Base-by-base conservation (phyloP, 2,888 invertebrate species). In the Drosophila kokeensis region DNA sequence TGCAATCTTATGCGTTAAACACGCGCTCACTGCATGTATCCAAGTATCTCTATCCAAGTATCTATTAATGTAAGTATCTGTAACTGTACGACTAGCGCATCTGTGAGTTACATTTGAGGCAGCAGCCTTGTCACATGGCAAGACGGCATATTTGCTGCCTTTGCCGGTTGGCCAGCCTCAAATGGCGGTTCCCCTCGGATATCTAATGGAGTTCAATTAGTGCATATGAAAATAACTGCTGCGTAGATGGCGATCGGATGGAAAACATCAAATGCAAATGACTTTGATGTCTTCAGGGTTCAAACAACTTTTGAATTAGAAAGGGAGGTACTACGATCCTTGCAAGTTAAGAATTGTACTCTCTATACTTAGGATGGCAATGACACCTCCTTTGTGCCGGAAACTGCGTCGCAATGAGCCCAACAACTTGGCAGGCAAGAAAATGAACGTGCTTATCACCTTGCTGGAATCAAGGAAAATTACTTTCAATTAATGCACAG, bases 1-100 rank as follows among this genome's bases (percentile, higher is more conserved):
- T 81, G 87, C 87, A 75, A 79, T 89, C 85, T 87, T 85, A 86
- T 86, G 87, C 83, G 79, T 89, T 87, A 79, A 87, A 81, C 83
- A 81, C 89, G 62, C 79, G 71, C 62, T 69, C 49, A 36, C 55
- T 54, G 36, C 45, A 38, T 59, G 63, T 34, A 62, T 48, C 36
- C 61, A 45, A 24, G 18, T 27, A 64, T 69, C 36, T 68, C 60
- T 49, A 61, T 61, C 54, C 59, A 55, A 62, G 54, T 60, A 57
- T 54, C 54, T 24, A 27, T 61, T 40, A 63, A 58, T 45, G 21
- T 45, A 45, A 58, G 59, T 63, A 36, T 49, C 30, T 73, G 60
- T 59, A 68, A 64, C 58, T 66, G 68, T 74, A 67, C 62, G 75
- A 63, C 68, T 54, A 55, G 61, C 60, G 65, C 38, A 62, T 59